These are phyloP conservation scores for Malachius bipustulatus DNA, from an alignment of 2,888 invertebrate species.

Conservation along the genomic window DNA sequence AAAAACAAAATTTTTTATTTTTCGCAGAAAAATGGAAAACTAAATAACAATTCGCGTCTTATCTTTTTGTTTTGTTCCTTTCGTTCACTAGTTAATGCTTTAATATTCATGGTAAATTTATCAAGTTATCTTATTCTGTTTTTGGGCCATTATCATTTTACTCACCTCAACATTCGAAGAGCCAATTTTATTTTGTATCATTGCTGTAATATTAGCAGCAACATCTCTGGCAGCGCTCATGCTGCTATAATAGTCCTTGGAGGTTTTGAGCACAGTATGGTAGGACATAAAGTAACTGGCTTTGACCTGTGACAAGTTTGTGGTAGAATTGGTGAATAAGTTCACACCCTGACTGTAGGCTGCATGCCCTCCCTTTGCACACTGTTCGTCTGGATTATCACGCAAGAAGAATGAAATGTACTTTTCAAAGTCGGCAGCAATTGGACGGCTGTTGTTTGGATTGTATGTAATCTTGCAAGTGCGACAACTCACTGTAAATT, in stretches of 20 bases:
- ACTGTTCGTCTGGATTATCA: constrained; percentile 63
- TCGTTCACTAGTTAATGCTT: no score
- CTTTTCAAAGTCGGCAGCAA: constrained; percentile 48
- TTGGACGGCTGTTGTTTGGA: constrained; percentile 47
- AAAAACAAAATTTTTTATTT: no score
- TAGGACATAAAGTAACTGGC: constrained; percentile 91
- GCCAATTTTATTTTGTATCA: constrained; percentile 50
- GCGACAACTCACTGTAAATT: constrained; percentile 31
- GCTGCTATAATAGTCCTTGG: constrained; percentile 81
- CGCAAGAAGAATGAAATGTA: constrained; percentile 72
- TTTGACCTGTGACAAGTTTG: constrained; percentile 43
- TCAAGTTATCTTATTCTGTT: no score
- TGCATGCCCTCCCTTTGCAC: constrained; percentile 78
- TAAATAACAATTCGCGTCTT: no score
- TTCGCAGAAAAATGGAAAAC: no score
- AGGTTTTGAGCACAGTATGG: constrained; percentile 83
- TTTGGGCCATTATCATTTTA: constrained; percentile 13
- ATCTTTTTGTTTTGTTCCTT: no score
- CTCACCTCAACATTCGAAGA: constrained; percentile 27
- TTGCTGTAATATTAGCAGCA: constrained; percentile 60
- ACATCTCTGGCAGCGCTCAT: constrained; percentile 62
- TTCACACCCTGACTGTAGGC: constrained; percentile 67
- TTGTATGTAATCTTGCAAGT: constrained; percentile 42
- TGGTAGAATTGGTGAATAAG: constrained; percentile 36
- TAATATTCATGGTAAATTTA: no score